These are phyloP conservation scores for Oryzaephilus surinamensis DNA, from an alignment of 1,140 invertebrate genomes.

Conservation along the genomic window DNA sequence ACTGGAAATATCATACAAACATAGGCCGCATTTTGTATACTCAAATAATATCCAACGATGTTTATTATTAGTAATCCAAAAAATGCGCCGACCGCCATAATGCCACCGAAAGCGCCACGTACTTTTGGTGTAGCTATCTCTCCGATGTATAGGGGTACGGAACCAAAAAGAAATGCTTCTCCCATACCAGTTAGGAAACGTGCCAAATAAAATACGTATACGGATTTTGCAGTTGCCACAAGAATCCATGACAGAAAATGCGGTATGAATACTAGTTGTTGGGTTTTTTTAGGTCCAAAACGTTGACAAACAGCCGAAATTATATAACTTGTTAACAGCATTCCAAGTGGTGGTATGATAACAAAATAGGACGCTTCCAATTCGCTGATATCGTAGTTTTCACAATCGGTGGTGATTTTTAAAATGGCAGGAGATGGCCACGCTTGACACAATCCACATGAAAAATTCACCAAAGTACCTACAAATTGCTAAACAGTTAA, in stretches of 20 bases:
- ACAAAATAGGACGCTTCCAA: conserved; percentile 17
- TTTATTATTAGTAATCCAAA: conserved; percentile 41
- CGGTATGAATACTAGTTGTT: conserved; percentile 16
- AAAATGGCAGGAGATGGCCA: conserved; percentile 19
- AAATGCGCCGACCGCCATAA: conserved; percentile 38
- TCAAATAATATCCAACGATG: conserved; percentile 39
- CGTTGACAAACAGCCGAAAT: conserved; percentile 14
- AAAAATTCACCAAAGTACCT: conserved; percentile 11
- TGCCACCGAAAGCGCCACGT: conserved; percentile 31
- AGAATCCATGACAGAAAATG: conserved; percentile 15
- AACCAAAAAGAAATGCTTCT: conserved; percentile 23
- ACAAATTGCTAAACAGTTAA: conserved; percentile 1
- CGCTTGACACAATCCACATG: conserved; percentile 11
- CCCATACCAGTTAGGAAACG: conserved; percentile 22
- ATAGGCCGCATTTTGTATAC: conserved; percentile 2
- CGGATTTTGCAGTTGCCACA: conserved; percentile 9
- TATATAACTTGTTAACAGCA: conserved; percentile 7
- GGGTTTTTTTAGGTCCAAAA: conserved; percentile 18
- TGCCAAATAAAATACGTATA: conserved; percentile 16
- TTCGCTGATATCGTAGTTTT: conserved; percentile 16
- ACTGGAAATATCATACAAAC: conserved; percentile 3
- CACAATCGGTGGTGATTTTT: conserved; percentile 13
- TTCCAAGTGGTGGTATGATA: conserved; percentile 14
- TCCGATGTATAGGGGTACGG: conserved; percentile 19
- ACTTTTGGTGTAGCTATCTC: conserved; percentile 22